Evolutionary conservation across 2,888 invertebrate genomes (phyloP), one percentile per base, ranked within the genome.

Genomic region (Amitus sp.): DNA sequence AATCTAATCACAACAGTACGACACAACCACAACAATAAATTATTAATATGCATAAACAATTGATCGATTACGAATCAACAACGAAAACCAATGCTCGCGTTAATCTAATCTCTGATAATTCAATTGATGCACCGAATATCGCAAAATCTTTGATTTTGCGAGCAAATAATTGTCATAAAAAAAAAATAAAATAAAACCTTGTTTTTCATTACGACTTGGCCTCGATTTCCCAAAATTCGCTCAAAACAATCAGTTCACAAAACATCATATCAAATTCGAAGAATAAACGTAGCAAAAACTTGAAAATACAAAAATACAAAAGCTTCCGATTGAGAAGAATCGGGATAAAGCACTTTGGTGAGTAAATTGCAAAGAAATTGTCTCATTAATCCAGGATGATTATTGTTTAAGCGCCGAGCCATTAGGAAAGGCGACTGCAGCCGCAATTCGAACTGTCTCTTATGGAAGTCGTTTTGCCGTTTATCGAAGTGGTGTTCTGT

Each of bases 391-490:
- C 10, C 33, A 42, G 49, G 60, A 55, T 58, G 47, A 33, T 42
- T 28, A 6, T 7, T 20, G 57, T 57, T 54, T 30, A 39, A 47
- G 40, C 18, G 37, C 28, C 23, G 39, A 39, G 15, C 6, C 17
- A 50, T 82, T 82, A 83, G 69, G 82, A 78, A 68, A 83, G 70
- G 49, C 80, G 74, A 69, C 76, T 80, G 65, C 82, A 82, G 73
- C 85, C 84, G 75, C 90, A 91, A 76, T 88, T 90, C 49, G 86
- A 87, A 58, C 85, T 85, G 73, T 90, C 90, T 54, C 87, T 88
- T 33, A 90, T 86, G 6, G 89, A 86, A 46, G 90, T 88, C 13
- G 90, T 89, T 77, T 89, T 88, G 30, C 90, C 90, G 73, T 90
- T 90, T 71, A 91, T 88, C 37, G 88, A 88, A 20, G 90, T 89